Percentiles rank a stretch among this genome's conserved stretches.
Conservation (phyloP, 2,888 invertebrate species). For the Scaptomyza cyrtandrae region DNA sequence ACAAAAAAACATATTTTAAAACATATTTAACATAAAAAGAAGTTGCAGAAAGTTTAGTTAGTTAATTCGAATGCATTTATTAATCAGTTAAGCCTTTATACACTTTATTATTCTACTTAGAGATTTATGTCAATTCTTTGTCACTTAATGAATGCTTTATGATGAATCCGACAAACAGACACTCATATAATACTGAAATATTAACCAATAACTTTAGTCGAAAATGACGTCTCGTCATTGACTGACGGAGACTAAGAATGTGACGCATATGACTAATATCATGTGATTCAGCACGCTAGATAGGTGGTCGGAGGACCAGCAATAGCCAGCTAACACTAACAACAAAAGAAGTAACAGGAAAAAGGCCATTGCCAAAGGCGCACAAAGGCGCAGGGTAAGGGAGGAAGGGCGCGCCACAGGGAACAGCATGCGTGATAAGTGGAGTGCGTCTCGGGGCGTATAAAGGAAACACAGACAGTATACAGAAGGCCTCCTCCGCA, state of each 20-base stretch:
- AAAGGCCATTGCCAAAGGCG: conserved; percentile 34
- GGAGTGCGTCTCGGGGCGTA: conserved; percentile 30
- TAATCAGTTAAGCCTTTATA: too few relatives aligned
- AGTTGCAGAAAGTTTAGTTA: too few relatives aligned
- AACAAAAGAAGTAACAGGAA: conserved; percentile 23
- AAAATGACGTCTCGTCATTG: conserved; percentile 34
- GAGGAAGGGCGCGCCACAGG: conserved; percentile 9
- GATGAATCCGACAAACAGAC: background rate
- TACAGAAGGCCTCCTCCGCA: conserved; percentile 7
- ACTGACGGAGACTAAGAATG: conserved; percentile 63
- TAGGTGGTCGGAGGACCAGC: background rate
- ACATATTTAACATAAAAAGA: too few relatives aligned
- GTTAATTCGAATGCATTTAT: too few relatives aligned
- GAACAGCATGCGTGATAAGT: conserved; percentile 54
- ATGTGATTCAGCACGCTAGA: background rate
- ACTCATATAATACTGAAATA: conserved; percentile 50
- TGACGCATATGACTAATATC: conserved; percentile 48
- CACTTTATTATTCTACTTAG: too few relatives aligned
- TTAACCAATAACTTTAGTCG: conserved; percentile 66
- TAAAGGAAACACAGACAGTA: background rate
- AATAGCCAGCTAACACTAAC: conserved; percentile 6
- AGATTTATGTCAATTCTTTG: background rate
- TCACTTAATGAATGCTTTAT: background rate
- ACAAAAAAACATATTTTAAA: too few relatives aligned
- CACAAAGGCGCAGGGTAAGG: conserved; percentile 30